phyloP scores from a whole-genome alignment of 2,888 invertebrate genomes.

The Meganola albula region DNA sequence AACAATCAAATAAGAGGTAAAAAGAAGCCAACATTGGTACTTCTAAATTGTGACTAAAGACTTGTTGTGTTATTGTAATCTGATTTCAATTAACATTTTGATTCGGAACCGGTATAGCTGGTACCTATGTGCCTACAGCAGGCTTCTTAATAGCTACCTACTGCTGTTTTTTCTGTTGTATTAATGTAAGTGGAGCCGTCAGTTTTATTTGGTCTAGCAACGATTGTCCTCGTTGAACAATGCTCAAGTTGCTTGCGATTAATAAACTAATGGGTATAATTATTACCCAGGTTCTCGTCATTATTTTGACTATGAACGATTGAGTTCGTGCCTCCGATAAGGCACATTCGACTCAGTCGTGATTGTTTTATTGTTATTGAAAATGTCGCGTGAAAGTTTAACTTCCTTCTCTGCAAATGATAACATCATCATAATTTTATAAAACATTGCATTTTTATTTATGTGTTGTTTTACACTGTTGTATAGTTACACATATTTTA shows the following conservation, averaged over 20 bases:
- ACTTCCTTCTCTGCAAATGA: constrained; percentile 46
- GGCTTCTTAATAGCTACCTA: no score
- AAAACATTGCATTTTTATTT: no score
- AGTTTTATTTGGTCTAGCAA: constrained; percentile 73
- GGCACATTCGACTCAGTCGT: constrained; percentile 50
- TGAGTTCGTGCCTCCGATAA: constrained; percentile 66
- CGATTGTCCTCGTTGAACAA: constrained; percentile 69
- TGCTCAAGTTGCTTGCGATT: constrained; percentile 57
- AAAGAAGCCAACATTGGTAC: no score
- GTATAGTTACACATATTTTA: no score
- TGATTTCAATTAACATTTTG: no score
- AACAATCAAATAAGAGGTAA: no score
- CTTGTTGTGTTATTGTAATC: no score
- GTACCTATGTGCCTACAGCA: no score
- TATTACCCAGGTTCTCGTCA: constrained; percentile 49
- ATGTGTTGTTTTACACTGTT: no score
- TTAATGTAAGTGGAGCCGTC: constrained; percentile 53
- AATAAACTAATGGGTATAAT: constrained; percentile 70
- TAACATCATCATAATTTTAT: no score
- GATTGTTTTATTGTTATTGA: constrained; percentile 53
- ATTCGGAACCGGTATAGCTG: no score
- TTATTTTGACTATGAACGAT: constrained; percentile 72
- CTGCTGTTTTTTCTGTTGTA: constrained; percentile 49
- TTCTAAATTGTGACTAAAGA: no score
- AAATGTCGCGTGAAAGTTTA: constrained; percentile 47